Percentiles rank a stretch among this genome's conserved stretches.
phyloP scores from a whole-genome alignment of 2,888 invertebrate species.

The Acrocera orbiculus region DNA sequence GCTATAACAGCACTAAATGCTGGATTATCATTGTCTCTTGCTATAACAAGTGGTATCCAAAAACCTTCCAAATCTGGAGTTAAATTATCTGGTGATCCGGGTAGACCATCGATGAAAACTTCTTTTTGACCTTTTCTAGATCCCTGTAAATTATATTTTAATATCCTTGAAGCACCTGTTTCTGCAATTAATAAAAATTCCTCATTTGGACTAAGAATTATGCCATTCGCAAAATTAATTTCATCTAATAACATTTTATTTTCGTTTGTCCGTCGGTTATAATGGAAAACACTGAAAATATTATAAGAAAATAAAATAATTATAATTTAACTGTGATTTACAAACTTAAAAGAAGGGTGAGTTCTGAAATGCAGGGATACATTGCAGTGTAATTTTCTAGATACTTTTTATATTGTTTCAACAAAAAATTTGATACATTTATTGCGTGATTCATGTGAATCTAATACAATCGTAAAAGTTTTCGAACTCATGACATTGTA shows the following conservation, averaged over 20 bases:
- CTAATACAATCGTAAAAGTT: too few relatives aligned
- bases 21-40: constrained; percentile 41
- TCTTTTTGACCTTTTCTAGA: constrained; percentile 62
- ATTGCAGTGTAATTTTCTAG: too few relatives aligned
- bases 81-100: constrained; percentile 36
- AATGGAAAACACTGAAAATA: constrained; percentile 53
- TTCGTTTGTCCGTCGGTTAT: constrained; percentile 57
- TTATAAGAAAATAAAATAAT: neutral
- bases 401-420: too few relatives aligned
- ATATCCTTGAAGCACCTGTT: constrained; percentile 43
- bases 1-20: constrained; percentile 35
- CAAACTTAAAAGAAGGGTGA: too few relatives aligned
- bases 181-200: constrained; percentile 69
- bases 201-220: constrained; percentile 63
- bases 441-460: too few relatives aligned
- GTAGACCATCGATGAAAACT: constrained; percentile 63
- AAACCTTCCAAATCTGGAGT: constrained; percentile 49
- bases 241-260: constrained; percentile 58
- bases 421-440: too few relatives aligned
- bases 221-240: constrained; percentile 76
- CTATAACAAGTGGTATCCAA: constrained; percentile 40
- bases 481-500: too few relatives aligned
- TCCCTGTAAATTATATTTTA: constrained; percentile 64
- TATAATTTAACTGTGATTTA: neutral
- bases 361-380: too few relatives aligned